Evolutionary conservation across 2,888 invertebrate genomes (phyloP), one percentile per base, ranked within the genome.

Genomic region (Idaea biselata): DNA sequence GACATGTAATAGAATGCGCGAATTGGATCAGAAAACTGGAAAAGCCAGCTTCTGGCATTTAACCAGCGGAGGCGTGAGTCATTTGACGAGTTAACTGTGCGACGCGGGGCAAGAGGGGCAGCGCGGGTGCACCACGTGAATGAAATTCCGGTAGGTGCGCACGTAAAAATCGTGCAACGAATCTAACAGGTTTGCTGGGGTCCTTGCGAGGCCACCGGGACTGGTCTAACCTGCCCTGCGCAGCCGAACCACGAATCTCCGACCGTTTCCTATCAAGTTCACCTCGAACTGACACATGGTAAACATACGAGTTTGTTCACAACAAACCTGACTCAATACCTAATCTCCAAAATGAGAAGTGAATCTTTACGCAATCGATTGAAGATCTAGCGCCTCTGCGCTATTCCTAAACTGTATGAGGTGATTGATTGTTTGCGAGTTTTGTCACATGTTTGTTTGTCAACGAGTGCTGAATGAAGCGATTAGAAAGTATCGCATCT

Each of bases 91-190:
- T 90, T 88, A 89, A 87, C 87, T 86, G 88, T 88, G 84, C 84
- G 83, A 80, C 83, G 81, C 76, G 75, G 80, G 75, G 75, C 70
- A 69, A 81, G 77, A 80, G 80, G 79, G 77, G 78, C 78, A 83
- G 81, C 76, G 84, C 84, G 79, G 83, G 79, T 84, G 85, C 84
- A 88, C 83, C 88, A 87, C 87, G 88, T 91, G 87, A 91, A 91
- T 91, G 92, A 90, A 89, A 91, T 91, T 88, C 91, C 91, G 91
- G 90, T 91, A 90, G 91, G 90, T 90, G 89, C 89, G 87, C 90
- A 91, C 91, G 91, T 92, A 92, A 92, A 92, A 92, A 92, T 92
- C 92, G 91, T 91, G 91, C 91, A 91, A 91, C 91, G 88, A 91
- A 92, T 92, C 92, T 91, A 91, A 92, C 92, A 91, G 92, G 92